Percentiles rank a stretch among this genome's conserved stretches.
Evolutionary conservation across 2,797 vertebrate genomes (phyloP).

Genomic region (Moxostoma hubbsi): DNA sequence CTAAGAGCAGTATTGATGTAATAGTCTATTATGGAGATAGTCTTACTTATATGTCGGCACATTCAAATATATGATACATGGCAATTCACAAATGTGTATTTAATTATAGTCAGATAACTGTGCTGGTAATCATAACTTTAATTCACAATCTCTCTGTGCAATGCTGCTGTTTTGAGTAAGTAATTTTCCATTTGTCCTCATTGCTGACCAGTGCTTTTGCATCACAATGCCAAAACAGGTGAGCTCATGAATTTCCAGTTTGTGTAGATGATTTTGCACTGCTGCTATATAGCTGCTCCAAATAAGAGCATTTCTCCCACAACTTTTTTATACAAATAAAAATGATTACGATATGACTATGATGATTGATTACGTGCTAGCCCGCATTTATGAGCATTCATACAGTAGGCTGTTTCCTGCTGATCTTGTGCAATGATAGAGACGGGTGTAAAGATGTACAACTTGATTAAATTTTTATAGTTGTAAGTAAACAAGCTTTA

Average conservation of each 20-base stretch:
- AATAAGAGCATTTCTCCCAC: not conserved
- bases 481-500: conserved; percentile 54
- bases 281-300: conserved; percentile 52
- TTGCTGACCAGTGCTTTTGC: conserved; percentile 29
- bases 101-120: conserved; percentile 9
- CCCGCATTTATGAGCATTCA: conserved; percentile 32
- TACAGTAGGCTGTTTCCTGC: conserved; percentile 11
- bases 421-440: conserved; percentile 34
- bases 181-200: conserved; percentile 31
- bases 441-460: conserved; percentile 43
- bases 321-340: not conserved
- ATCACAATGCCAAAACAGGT: conserved; percentile 18
- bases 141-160: conserved; percentile 28
- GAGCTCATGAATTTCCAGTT: conserved; percentile 32
- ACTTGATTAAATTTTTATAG: conserved; percentile 42
- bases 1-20: conserved; percentile 5
- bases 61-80: not conserved
- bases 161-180: conserved; percentile 33
- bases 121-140: not conserved
- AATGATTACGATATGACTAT: not conserved
- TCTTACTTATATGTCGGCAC: not conserved
- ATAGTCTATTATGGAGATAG: not conserved
- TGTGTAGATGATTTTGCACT: conserved; percentile 32
- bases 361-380: not conserved
- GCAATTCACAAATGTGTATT: not conserved